Evolutionary conservation across 2,888 invertebrate genomes (phyloP).

Genomic region (Drosophila pseudotakahashii): DNA sequence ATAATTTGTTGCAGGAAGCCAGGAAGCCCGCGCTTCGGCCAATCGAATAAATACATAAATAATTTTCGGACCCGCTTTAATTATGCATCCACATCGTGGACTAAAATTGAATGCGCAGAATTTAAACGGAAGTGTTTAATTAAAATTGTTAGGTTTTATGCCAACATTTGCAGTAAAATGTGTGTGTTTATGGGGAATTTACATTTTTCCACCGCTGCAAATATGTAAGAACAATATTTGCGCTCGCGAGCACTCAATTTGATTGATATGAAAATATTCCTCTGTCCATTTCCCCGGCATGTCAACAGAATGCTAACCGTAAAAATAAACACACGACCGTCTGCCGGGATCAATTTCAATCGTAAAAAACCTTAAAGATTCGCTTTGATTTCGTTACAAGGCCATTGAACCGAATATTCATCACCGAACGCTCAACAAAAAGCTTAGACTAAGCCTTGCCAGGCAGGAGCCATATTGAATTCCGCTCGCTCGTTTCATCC

Average conservation of each 20-base stretch:
- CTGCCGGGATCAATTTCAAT: constrained; percentile 21
- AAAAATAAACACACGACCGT: constrained; percentile 22
- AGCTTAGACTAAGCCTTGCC: constrained; percentile 23
- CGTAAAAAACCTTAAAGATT: constrained; percentile 19
- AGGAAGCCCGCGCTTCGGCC: constrained; percentile 15
- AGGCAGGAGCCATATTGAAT: constrained; percentile 37
- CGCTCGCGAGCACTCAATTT: constrained; percentile 24
- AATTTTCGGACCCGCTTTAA: constrained; percentile 5
- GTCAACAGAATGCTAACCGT: constrained; percentile 10
- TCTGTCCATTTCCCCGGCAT: neutral
- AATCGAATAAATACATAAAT: constrained; percentile 30
- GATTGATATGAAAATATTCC: constrained; percentile 34
- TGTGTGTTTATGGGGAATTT: constrained; percentile 3
- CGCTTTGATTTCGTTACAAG: constrained; percentile 32
- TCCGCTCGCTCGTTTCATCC: constrained; percentile 56
- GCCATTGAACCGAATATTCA: constrained; percentile 49
- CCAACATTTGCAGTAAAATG: constrained; percentile 3
- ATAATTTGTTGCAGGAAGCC: constrained; percentile 40
- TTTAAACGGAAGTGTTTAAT: constrained; percentile 29
- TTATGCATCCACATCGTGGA: constrained; percentile 18
- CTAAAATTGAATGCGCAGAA: neutral
- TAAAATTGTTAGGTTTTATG: constrained; percentile 8
- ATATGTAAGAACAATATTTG: constrained; percentile 14
- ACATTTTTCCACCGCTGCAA: neutral
- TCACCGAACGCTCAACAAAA: constrained; percentile 25